Base-by-base conservation (phyloP, 2,888 invertebrate species). In the Zonitis immaculata region DNA sequence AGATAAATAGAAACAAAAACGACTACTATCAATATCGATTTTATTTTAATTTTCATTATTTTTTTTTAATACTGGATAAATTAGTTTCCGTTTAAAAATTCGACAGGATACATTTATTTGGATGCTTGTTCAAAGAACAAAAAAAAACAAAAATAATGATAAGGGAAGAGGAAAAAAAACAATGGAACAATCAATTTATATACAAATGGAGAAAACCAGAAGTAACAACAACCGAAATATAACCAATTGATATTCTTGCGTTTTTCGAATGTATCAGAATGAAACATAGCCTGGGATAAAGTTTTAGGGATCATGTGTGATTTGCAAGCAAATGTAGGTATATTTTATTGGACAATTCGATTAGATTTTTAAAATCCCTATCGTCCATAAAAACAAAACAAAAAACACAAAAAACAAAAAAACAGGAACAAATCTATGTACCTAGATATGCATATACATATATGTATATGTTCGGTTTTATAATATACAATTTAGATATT, bases 331-430 rank as follows among this genome's bases (percentile, higher is more conserved):
- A 59, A 59, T 60, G 61, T 62, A 63, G 62, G 57, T 62, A 63
- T 59, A 64, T 63, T 66, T 64, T 66, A 64, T 66, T 61, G 64
- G 62, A 61, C 63, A 56, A 58, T 54, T 51, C 59, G 58, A 61
- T 63, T 63, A 60, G 63, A 64, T 65, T 61, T 46, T 53, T 54
- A 42, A 56, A 59, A 62, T 57, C 60, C 57, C 56, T 61, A 60
- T 55, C 57, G 60, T 58, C 59, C 59, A 60, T 64, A 64, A 62
- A 63, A 64, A 59, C 58, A 54, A 62, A 58, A n/a, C n/a, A n/a
- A n/a, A n/a, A n/a, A n/a, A n/a, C n/a, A n/a, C n/a, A n/a, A n/a
- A n/a, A n/a, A n/a, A n/a, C n/a, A n/a, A n/a, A n/a, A n/a, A n/a
- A n/a, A n/a, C n/a, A 52, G 47, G 44, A 60, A 39, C 45, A 52